These are phyloP conservation scores for Morus bassanus DNA, from an alignment of 2,797 vertebrate species.

Conservation along the genomic window DNA sequence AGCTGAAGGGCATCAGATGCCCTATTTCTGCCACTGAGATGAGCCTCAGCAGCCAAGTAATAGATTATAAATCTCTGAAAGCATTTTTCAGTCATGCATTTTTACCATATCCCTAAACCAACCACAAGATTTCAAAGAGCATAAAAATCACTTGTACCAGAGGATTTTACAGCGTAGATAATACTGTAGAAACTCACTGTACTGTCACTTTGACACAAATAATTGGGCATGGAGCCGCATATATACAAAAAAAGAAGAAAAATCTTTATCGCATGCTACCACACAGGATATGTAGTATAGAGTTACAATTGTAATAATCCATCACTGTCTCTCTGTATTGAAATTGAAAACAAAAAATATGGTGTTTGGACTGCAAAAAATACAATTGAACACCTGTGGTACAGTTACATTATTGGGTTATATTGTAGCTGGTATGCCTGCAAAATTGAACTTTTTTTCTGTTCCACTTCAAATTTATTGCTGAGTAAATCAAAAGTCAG, in stretches of 20 bases:
- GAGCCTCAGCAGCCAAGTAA: conserved; percentile 8
- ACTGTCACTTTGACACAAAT: conserved; percentile 25
- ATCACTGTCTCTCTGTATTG: conserved; percentile 14
- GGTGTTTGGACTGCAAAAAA: background rate
- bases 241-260: background rate
- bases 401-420: background rate
- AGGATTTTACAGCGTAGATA: conserved; percentile 22
- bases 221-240: background rate
- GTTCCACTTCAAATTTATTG: background rate
- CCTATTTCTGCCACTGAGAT: conserved; percentile 52
- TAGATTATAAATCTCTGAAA: conserved; percentile 44
- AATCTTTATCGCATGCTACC: background rate
- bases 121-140: conserved; percentile 27
- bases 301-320: conserved; percentile 31
- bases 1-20: conserved; percentile 53
- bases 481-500: conserved; percentile 3
- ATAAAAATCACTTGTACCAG: conserved; percentile 43
- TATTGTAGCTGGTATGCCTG: background rate
- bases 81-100: conserved; percentile 39
- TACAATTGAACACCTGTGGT: background rate
- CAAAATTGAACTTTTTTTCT: background rate
- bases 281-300: background rate
- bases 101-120: conserved; percentile 23
- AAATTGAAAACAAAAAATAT: background rate
- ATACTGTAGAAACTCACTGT: background rate